Evolutionary conservation across 37 sponge, comb jelly and placozoan genomes (phyloP).

Genomic region (Sycon ciliatum): DNA sequence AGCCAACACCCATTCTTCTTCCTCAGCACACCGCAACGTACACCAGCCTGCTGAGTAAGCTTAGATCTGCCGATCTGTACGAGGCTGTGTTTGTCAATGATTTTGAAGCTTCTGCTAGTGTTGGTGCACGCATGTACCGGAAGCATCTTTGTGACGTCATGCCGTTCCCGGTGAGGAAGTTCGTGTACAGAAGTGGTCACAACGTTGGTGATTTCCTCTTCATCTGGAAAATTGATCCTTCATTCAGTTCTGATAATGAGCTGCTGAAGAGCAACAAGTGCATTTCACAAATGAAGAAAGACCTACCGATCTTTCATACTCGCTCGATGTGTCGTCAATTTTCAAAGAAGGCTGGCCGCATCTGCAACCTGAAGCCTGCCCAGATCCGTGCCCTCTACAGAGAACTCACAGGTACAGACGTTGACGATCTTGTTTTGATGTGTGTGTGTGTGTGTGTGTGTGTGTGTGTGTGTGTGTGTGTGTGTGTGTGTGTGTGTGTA

Average conservation of each 20-base stretch:
- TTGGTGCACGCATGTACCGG: neutral
- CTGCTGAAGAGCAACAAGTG: neutral
- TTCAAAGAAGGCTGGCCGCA: no score
- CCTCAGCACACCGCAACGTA: neutral
- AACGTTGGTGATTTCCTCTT: neutral
- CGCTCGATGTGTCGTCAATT: no score
- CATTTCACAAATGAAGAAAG: neutral
- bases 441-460: slow-evolving; percentile 20
- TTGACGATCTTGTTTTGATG: no score
- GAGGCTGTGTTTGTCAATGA: slow-evolving; percentile 13
- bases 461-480: neutral
- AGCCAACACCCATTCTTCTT: neutral
- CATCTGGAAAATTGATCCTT: neutral
- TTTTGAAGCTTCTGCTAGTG: neutral
- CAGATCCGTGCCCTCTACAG: neutral
- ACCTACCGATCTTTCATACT: neutral
- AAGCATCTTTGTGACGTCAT: neutral
- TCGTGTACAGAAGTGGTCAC: neutral
- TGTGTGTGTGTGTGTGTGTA: neutral
- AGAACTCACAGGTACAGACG: neutral
- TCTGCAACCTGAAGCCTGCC: neutral
- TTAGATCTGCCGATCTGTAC: neutral
- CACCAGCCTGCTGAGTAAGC: neutral
- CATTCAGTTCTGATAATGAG: neutral
- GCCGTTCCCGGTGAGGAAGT: neutral